Conservation (phyloP, 2,797 vertebrate species). For the Tauraco hartlaubi region DNA sequence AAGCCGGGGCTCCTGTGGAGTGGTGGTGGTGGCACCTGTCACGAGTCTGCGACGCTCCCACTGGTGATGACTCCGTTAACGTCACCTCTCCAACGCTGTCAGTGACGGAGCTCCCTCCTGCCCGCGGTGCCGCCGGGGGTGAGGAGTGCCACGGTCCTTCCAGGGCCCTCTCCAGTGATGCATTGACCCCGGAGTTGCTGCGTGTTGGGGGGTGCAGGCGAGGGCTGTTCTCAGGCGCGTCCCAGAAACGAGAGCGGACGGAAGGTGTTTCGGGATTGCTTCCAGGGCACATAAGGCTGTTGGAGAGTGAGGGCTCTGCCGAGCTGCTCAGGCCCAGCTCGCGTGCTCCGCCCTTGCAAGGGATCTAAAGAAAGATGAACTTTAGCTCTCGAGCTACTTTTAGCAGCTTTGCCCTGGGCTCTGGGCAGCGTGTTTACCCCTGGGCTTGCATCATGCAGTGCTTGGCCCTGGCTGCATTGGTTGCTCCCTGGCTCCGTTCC, state of each 20-base stretch:
- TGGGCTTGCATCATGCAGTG: neutral
- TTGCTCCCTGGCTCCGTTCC: neutral
- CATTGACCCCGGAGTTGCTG: rapidly evolving
- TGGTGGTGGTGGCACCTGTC: neutral
- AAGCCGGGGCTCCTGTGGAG: rapidly evolving
- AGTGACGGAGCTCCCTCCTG: neutral
- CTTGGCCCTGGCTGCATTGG: neutral
- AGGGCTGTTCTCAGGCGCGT: neutral
- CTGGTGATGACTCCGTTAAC: neutral
- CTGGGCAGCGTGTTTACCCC: neutral
- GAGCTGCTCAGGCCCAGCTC: neutral
- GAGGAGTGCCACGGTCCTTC: rapidly evolving
- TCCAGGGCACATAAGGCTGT: neutral
- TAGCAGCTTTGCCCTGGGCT: neutral
- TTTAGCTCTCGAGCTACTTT: conserved; percentile 22
- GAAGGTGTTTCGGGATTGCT: neutral
- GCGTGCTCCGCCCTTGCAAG: neutral
- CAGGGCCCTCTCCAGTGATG: rapidly evolving
- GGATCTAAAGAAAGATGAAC: conserved; percentile 43
- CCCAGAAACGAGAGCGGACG: neutral
- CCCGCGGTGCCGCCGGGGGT: rapidly evolving
- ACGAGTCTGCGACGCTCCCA: rapidly evolving
- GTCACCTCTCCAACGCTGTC: rapidly evolving
- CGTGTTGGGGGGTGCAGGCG: rapidly evolving
- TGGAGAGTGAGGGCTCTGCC: neutral